These are phyloP conservation scores for Cinclus cinclus DNA, from an alignment of 2,113 vertebrate genomes.

Conservation along the genomic window DNA sequence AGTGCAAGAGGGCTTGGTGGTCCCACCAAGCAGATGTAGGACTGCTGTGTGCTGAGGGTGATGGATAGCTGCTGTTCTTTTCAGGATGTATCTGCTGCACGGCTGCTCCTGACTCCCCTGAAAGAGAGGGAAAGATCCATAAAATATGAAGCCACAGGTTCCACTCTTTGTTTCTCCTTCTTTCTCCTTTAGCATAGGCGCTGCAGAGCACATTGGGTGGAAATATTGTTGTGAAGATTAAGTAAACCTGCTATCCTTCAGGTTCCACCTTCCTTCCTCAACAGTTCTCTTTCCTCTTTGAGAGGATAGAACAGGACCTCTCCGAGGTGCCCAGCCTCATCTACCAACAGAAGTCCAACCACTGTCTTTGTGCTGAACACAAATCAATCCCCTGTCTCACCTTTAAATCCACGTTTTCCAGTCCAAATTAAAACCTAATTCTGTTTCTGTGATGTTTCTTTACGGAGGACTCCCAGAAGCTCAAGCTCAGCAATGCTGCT, in stretches of 20 bases:
- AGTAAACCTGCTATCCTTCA: neutral
- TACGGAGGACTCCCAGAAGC: neutral
- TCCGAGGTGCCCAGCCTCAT: neutral
- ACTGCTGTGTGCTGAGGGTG: neutral
- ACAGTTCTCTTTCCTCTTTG: neutral
- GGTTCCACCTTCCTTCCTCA: neutral
- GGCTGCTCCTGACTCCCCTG: neutral
- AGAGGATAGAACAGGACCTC: neutral
- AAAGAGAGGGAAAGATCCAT: neutral
- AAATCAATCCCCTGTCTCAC: neutral
- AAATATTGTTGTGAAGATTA: neutral
- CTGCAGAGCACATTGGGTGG: neutral
- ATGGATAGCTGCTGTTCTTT: neutral
- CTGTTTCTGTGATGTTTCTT: neutral
- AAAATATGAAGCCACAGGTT: neutral
- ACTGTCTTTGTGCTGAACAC: neutral
- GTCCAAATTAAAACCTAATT: neutral
- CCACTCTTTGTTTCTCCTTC: neutral
- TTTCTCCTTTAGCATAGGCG: neutral
- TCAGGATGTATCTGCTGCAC: neutral
- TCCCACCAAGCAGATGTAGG: neutral
- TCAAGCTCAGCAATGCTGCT: neutral
- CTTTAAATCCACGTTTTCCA: neutral
- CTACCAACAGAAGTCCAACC: neutral
- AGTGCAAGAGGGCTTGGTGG: neutral